Conservation (phyloP, 2,113 vertebrate genomes). For the Sturnira hondurensis region DNA sequence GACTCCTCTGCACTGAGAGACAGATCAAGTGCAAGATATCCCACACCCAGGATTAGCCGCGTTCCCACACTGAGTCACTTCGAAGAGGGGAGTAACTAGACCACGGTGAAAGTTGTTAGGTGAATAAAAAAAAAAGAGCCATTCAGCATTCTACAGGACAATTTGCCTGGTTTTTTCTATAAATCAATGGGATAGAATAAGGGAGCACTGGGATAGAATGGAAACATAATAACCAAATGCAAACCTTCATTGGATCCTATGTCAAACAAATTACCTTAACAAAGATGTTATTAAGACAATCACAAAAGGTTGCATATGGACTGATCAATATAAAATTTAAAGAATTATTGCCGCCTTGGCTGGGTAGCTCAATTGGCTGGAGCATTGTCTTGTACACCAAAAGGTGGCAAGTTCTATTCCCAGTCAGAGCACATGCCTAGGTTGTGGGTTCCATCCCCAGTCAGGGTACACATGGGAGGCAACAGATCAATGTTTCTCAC, state of each 20-base stretch:
- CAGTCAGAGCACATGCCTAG: too few relatives aligned
- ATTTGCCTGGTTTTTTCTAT: background rate
- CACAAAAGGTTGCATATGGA: background rate
- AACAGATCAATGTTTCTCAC: too few relatives aligned
- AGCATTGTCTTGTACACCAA: background rate
- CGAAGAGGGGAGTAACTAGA: background rate
- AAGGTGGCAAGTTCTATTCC: too few relatives aligned
- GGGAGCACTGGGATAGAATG: background rate
- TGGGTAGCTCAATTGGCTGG: background rate
- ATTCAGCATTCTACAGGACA: background rate
- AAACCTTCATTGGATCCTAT: background rate
- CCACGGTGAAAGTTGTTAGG: background rate
- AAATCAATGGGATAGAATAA: background rate
- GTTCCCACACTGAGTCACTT: background rate
- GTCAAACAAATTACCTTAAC: constrained; percentile 17
- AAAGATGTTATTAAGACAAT: background rate
- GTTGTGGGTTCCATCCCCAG: too few relatives aligned
- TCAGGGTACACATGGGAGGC: too few relatives aligned
- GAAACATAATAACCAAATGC: background rate
- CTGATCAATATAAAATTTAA: background rate
- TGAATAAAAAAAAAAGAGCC: background rate
- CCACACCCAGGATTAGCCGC: background rate
- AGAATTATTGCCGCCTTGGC: background rate
- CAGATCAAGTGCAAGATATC: background rate
- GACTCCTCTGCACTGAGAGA: background rate